Base-by-base conservation (phyloP, 2,113 vertebrate species). In the Ariopsis seemanni region DNA sequence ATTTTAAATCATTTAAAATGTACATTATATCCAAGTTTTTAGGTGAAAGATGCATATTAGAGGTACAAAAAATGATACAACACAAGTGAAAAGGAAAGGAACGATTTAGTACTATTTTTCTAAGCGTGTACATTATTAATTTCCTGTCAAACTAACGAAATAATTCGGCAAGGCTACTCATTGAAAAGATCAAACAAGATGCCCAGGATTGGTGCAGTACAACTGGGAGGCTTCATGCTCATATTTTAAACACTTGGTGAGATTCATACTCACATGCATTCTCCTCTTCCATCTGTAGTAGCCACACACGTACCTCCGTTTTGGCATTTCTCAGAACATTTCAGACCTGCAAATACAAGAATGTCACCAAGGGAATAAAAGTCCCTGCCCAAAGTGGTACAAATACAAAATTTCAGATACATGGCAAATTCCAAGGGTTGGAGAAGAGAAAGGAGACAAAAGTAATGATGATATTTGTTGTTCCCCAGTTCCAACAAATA, bases 221-320 rank as follows among this genome's bases (percentile, higher is more conserved):
- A 60, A 25, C 30, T 18, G 9, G 15, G 11, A 30, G 7, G 63
- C 72, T 52, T 78, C 57, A 22, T 22, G 77, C 15, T 17, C 34
- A 65, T 42, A 2, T 60, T 30, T 67, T n/a, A 30, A 82, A 11
- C 25, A 75, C 69, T 58, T 62, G 53, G 2, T 67, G 27, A 52
- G 8, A 27, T 87, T 65, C 67, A 62, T n/a, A 95, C 98, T 97
- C 94, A 99, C 98, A 95, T 94, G 92, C 98, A 99, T 88, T 96
- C 94, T 90, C 94, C 96, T 0, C 95, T 97, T 93, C 97, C 96
- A 42, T 97, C 97, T 87, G 88, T 90, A 87, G 92, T 92, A 62
- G 90, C 88, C 92, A 97, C 96, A 89, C 98, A 99, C 87, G 87
- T 96, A 90, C 98, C 98, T 65, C 95, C 96, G 71, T 98, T 98